phyloP scores from a whole-genome alignment of 2,797 vertebrate species.

The Enteromius argenteus region DNA sequence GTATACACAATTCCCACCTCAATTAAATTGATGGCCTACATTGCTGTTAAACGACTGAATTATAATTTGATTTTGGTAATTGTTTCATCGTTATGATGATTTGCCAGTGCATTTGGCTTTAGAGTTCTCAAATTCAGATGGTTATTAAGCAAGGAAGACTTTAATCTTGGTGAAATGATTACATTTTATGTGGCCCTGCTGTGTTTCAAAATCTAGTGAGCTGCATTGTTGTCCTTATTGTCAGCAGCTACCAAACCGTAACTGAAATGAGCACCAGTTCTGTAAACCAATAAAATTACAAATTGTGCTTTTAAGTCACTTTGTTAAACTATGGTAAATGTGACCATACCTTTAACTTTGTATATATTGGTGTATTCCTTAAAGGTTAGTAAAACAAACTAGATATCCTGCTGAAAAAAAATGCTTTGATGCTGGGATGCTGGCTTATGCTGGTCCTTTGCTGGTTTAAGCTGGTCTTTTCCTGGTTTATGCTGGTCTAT shows the following conservation, averaged over 20 bases:
- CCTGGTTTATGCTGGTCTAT: too few relatives aligned
- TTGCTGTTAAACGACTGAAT: background rate
- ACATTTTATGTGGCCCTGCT: background rate
- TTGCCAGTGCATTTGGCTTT: background rate
- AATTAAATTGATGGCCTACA: constrained; percentile 18
- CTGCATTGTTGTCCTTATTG: background rate
- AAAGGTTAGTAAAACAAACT: background rate
- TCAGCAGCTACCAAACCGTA: background rate
- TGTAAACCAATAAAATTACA: background rate
- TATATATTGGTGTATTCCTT: background rate
- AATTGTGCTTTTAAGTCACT: background rate
- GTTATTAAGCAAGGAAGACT: background rate
- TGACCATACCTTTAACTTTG: background rate
- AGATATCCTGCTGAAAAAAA: too few relatives aligned
- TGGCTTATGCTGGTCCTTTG: too few relatives aligned
- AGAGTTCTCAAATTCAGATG: constrained; percentile 2
- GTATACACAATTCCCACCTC: constrained; percentile 25
- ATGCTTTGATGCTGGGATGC: too few relatives aligned
- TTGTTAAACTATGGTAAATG: background rate
- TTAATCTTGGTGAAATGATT: background rate
- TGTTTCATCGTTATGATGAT: background rate
- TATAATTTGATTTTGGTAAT: constrained; percentile 7
- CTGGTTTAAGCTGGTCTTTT: too few relatives aligned
- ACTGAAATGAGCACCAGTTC: background rate
- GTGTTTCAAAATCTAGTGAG: constrained; percentile 7